phyloP scores from a whole-genome alignment of 1,140 invertebrate species.

The Thalassaphorura encarpata region DNA sequence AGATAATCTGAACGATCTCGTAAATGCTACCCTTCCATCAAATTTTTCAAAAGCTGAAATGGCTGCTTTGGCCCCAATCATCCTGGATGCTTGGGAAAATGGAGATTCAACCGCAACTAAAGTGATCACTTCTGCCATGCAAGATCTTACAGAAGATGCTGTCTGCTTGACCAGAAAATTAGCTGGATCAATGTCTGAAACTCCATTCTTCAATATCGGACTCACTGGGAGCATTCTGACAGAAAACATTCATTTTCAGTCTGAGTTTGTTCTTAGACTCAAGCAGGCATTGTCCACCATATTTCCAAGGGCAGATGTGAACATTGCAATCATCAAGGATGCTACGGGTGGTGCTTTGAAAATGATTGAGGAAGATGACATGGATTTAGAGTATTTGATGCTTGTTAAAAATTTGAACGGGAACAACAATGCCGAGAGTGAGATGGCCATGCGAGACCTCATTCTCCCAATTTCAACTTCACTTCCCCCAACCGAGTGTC shows the following conservation, averaged over 20 bases:
- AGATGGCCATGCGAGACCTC: neutral
- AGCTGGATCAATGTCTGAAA: neutral
- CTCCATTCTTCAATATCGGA: constrained; percentile 10
- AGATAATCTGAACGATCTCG: constrained; percentile 2
- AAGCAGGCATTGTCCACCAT: neutral
- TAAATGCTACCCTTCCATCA: constrained; percentile 12
- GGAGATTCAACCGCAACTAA: constrained; percentile 3
- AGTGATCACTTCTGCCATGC: neutral
- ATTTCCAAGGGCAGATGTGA: neutral
- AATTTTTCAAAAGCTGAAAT: constrained; percentile 18
- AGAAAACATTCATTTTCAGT: constrained; percentile 12
- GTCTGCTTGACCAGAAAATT: constrained; percentile 14
- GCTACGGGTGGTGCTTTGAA: neutral
- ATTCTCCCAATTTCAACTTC: constrained; percentile 14
- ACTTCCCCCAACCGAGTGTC: constrained; percentile 21
- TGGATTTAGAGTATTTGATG: neutral
- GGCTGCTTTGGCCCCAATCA: constrained; percentile 10
- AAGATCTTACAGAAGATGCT: constrained; percentile 15
- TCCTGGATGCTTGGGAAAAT: constrained; percentile 11
- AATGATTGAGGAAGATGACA: neutral
- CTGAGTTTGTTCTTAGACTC: neutral
- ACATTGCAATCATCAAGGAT: neutral
- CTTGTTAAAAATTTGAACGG: neutral
- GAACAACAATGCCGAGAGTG: neutral
- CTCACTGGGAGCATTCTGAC: constrained; percentile 26